Conservation (phyloP, 2,888 invertebrate species). For the Chloroclystis v-ata region DNA sequence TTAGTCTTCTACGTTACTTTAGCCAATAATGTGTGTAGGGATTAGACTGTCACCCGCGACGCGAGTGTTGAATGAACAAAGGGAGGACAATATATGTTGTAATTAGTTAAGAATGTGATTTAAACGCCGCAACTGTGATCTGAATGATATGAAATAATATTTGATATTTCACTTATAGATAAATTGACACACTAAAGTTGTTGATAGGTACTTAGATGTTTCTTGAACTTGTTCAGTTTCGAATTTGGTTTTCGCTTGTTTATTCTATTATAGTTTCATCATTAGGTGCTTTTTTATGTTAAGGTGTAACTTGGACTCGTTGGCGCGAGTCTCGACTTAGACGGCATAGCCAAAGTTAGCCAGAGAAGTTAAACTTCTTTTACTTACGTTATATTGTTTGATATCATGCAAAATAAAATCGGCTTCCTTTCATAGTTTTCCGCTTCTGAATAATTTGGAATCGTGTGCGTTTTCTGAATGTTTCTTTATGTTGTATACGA, state of each 20-base stretch:
- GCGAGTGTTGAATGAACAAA: constrained; percentile 65
- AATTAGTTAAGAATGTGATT: constrained; percentile 78
- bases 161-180: constrained; percentile 78
- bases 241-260: constrained; percentile 43
- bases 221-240: constrained; percentile 40
- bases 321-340: constrained; percentile 49
- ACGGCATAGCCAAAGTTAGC: constrained; percentile 76
- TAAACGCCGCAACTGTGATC: constrained; percentile 79
- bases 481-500: constrained; percentile 25
- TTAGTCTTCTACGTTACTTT: constrained; percentile 45
- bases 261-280: constrained; percentile 42
- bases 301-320: constrained; percentile 56
- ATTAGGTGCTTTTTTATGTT: constrained; percentile 72
- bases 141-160: constrained; percentile 78
- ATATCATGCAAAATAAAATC: constrained; percentile 29
- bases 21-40: constrained; percentile 46
- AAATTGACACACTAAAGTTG: constrained; percentile 68
- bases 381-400: constrained; percentile 43
- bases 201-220: constrained; percentile 52
- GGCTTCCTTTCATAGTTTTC: constrained; percentile 30
- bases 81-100: constrained; percentile 74
- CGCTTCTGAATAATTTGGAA: constrained; percentile 31
- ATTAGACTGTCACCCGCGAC: constrained; percentile 58
- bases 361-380: constrained; percentile 68
- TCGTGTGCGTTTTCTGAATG: constrained; percentile 28